phyloP scores from a whole-genome alignment of 2,113 vertebrate genomes.

The Apodemus sylvaticus region DNA sequence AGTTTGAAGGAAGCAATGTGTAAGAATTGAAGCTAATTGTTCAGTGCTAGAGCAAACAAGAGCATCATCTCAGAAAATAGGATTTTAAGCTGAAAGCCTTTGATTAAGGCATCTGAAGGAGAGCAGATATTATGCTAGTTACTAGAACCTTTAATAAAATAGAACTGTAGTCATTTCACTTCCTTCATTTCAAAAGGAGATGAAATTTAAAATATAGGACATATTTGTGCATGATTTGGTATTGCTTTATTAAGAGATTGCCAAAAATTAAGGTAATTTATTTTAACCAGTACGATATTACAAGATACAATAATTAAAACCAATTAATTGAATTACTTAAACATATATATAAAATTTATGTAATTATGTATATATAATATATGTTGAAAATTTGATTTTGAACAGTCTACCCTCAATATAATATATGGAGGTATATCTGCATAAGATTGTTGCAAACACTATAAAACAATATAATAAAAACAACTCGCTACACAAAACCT shows the following conservation, averaged over 20 bases:
- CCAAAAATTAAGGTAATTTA: background rate
- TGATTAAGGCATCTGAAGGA: background rate
- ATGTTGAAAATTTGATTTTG: background rate
- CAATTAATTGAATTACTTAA: background rate
- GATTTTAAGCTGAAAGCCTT: background rate
- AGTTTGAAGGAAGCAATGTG: background rate
- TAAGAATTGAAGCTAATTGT: conserved; percentile 3
- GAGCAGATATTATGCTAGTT: background rate
- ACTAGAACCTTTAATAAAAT: background rate
- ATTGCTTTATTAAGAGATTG: background rate
- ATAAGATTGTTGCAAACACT: background rate
- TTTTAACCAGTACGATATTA: background rate
- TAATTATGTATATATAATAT: background rate
- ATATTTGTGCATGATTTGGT: background rate
- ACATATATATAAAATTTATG: background rate
- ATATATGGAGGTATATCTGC: too few species aligned
- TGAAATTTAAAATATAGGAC: background rate
- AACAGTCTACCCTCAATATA: background rate
- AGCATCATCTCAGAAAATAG: background rate
- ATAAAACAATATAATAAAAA: background rate
- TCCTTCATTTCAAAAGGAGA: background rate
- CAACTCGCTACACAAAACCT: background rate
- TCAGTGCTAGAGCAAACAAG: background rate
- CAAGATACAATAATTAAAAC: background rate
- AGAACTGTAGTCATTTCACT: background rate